Conservation (phyloP, 1,140 invertebrate genomes). For the Augochlora pura region DNA sequence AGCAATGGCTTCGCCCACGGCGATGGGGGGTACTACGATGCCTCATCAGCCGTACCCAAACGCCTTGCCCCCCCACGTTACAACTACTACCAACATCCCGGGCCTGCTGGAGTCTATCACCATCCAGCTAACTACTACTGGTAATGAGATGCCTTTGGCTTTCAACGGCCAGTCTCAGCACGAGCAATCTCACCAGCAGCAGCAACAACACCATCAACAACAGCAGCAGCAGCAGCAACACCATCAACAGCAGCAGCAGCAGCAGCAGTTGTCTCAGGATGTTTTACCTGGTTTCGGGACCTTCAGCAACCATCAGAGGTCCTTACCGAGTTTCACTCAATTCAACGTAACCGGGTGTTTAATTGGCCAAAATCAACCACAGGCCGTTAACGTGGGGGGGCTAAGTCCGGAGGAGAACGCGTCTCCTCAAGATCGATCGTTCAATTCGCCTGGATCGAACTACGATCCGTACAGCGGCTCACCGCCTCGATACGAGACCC, state of each 20-base stretch:
- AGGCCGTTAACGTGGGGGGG: conserved; percentile 86
- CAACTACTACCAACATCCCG: conserved; percentile 82
- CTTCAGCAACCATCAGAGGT: conserved; percentile 73
- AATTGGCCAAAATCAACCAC: conserved; percentile 74
- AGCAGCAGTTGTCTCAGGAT: conserved; percentile 78
- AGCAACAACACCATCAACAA: conserved; percentile 53
- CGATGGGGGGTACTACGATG: conserved; percentile 83
- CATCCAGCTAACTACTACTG: conserved; percentile 87
- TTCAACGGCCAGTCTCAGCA: conserved; percentile 54
- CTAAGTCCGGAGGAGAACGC: conserved; percentile 82
- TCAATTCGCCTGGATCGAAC: conserved; percentile 65
- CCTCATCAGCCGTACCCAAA: conserved; percentile 88
- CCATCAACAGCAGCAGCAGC: conserved; percentile 74
- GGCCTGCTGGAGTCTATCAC: conserved; percentile 82
- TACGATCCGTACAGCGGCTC: conserved; percentile 77
- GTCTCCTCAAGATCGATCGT: conserved; percentile 78
- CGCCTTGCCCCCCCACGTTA: conserved; percentile 91
- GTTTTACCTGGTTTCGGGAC: conserved; percentile 78
- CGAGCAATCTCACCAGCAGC: conserved; percentile 71
- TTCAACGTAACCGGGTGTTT: conserved; percentile 81
- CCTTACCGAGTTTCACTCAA: conserved; percentile 84
- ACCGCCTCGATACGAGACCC: conserved; percentile 73
- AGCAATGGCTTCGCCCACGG: conserved; percentile 81
- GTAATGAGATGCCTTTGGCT: conserved; percentile 79
- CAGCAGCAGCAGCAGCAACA: conserved; percentile 74